Conservation (phyloP, 2,888 invertebrate species). For the Eupithecia insigniata region DNA sequence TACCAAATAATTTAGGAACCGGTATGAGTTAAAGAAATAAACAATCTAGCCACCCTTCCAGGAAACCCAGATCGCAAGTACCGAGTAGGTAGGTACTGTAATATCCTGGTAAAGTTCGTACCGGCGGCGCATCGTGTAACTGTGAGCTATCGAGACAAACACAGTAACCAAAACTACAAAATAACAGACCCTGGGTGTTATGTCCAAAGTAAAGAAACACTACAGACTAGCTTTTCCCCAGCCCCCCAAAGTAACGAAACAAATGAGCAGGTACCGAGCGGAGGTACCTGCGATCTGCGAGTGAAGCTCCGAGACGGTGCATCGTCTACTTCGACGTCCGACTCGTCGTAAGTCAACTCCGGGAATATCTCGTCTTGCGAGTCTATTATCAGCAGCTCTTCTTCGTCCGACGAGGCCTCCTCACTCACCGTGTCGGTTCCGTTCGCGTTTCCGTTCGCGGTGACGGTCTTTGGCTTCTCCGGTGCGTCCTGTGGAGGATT, state of each 20-base stretch:
- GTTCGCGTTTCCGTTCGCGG: slow-evolving; percentile 55
- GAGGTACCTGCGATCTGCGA: slow-evolving; percentile 75
- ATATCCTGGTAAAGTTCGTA: no score
- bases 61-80: no score
- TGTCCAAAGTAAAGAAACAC: background rate
- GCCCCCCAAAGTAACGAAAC: background rate
- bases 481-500: slow-evolving; percentile 60
- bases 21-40: no score
- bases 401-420: slow-evolving; percentile 55
- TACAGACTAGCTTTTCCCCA: background rate
- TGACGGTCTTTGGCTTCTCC: slow-evolving; percentile 60
- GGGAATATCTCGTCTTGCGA: slow-evolving; percentile 76
- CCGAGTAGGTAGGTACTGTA: no score
- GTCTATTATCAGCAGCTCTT: slow-evolving; percentile 60
- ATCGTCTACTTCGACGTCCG: slow-evolving; percentile 69
- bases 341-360: slow-evolving; percentile 78
- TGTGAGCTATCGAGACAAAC: no score
- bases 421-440: slow-evolving; percentile 59
- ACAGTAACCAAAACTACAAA: no score
- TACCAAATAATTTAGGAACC: no score
- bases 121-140: no score
- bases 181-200: no score
- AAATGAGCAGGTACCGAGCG: slow-evolving; percentile 48
- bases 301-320: slow-evolving; percentile 70
- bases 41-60: background rate